Base-by-base conservation (phyloP, 2,888 invertebrate genomes). In the Ochlodes sylvanus region DNA sequence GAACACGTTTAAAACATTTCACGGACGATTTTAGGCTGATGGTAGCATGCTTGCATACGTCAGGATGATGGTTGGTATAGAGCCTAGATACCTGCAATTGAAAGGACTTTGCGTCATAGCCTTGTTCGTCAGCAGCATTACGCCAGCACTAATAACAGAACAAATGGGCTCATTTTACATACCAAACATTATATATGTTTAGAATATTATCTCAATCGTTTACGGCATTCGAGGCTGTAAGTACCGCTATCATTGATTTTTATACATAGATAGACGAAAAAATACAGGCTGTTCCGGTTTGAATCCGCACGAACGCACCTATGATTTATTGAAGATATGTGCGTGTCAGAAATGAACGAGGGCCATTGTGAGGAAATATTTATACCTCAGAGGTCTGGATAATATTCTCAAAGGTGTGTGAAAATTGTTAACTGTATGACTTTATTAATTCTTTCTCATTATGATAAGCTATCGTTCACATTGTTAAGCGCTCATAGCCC, bases 281-380 rank as follows among this genome's bases (percentile, higher is more conserved):
- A 50, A 50, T 19, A 50, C 19, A 50, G 50, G 50, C 34, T 50
- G 55, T 70, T 69, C 69, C 58, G 54, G 66, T 68, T 72, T 71
- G 68, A 72, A 72, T 72, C 63, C 68, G 68, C 60, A 70, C 63
- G 63, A 57, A 68, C 68, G 58, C 63, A 62, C 50, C 50, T 50
- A 10, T 50, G 50, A 50, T 50, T 50, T 50, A 50, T 50, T 19
- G 19, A 50, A 50, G 50, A 50, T 50, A 50, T 50, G 50, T 50
- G 50, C 50, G 50, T 50, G 50, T 50, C 50, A 50, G 50, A 50
- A 50, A 50, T 50, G 50, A 50, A 50, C n/a, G 50, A 50, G 19
- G 19, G 50, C 17, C 9, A 50, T 19, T 50, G 50, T 50, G 17
- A 17, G 50, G 50, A 19, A 50, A 50, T 47, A 47, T 47, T 47